A percentile compares a stretch with the other conserved stretches of the same genome.
These are phyloP conservation scores for Microcebus tavaratra DNA, from an alignment of 2,113 vertebrate genomes.

Conservation along the genomic window DNA sequence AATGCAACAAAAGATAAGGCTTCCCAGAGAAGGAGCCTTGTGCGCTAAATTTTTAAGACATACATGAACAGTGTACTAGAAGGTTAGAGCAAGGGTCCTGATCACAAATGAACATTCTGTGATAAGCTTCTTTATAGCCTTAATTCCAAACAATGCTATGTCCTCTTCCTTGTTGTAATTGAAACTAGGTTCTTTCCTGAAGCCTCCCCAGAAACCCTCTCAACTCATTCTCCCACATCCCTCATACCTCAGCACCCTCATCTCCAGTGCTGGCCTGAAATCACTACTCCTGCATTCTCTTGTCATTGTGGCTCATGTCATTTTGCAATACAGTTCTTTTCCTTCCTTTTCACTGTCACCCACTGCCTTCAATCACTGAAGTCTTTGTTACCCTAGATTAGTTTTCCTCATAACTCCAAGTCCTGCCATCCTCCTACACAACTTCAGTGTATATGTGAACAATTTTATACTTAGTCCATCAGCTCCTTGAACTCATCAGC, in stretches of 20 bases:
- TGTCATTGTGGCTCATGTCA: neutral
- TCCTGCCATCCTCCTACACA: neutral
- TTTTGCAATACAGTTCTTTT: neutral
- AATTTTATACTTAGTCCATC: neutral
- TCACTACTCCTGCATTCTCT: neutral
- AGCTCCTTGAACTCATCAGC: neutral
- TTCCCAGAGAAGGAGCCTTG: neutral
- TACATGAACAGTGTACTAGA: neutral
- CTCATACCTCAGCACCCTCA: neutral
- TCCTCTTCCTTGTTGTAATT: neutral
- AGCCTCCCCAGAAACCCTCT: neutral
- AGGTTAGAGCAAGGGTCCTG: neutral
- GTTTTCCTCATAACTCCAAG: neutral
- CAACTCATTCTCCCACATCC: neutral
- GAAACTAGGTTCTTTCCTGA: neutral
- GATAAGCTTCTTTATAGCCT: neutral
- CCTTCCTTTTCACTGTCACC: neutral
- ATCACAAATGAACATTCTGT: neutral
- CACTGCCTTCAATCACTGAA: neutral
- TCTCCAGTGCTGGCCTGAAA: neutral
- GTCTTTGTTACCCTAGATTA: neutral
- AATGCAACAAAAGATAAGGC: neutral
- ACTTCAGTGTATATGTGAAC: neutral
- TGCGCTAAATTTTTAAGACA: constrained; percentile 27
- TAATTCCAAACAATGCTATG: neutral